Evolutionary conservation across 2,888 invertebrate species (phyloP).

Genomic region (Limnephilus marmoratus): DNA sequence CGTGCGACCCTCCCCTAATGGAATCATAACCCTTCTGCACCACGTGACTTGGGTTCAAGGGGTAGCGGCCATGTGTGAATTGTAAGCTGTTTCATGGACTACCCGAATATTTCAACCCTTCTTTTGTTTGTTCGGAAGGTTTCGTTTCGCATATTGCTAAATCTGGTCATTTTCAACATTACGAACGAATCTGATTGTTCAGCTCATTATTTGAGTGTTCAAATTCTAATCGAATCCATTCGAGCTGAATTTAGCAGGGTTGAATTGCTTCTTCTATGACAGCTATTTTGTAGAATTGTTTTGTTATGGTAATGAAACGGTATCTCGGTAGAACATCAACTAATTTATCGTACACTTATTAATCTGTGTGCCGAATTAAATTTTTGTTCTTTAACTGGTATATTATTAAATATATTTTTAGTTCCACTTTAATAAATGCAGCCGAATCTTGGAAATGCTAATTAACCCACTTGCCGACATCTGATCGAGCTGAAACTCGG

Average conservation of each 20-base stretch:
- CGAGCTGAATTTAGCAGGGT: background rate
- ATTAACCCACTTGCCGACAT: too few relatives aligned
- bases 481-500: too few relatives aligned
- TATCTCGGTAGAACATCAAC: background rate
- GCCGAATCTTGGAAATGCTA: too few relatives aligned
- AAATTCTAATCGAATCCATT: background rate
- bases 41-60: constrained; percentile 38
- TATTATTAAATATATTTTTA: too few relatives aligned
- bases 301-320: background rate
- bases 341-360: background rate
- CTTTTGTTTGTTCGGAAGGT: constrained; percentile 22
- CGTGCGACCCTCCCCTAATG: constrained; percentile 27
- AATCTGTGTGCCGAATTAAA: background rate
- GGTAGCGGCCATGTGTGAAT: constrained; percentile 50
- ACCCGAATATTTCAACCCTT: constrained; percentile 30
- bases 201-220: background rate
- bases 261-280: background rate
- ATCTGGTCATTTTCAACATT: constrained; percentile 2
- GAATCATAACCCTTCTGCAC: constrained; percentile 42
- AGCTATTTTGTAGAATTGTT: background rate
- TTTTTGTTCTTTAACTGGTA: too few relatives aligned
- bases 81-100: constrained; percentile 44
- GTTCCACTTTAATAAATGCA: too few relatives aligned
- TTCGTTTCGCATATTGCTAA: background rate
- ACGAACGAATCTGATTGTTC: background rate